Percentiles rank a stretch among this genome's conserved stretches.
These are phyloP conservation scores for Motacilla tschutschensis DNA, from an alignment of 2,113 vertebrate genomes.

Conservation along the genomic window DNA sequence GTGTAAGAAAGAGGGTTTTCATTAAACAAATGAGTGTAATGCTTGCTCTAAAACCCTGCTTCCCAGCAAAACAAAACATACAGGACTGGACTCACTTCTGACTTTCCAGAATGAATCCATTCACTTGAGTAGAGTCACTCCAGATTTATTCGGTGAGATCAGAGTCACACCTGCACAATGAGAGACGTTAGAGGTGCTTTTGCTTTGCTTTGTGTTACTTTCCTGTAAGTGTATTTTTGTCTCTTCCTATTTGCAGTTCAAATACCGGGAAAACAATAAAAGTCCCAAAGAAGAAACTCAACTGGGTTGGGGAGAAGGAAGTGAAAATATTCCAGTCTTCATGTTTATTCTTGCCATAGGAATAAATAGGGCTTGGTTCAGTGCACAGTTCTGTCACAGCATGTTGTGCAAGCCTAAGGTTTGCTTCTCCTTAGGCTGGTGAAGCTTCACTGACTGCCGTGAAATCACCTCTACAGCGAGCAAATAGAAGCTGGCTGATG, in stretches of 20 bases:
- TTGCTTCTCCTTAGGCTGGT: neutral
- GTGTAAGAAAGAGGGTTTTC: slow-evolving; percentile 56
- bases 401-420: neutral
- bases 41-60: slow-evolving; percentile 4
- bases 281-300: neutral
- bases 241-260: slow-evolving; percentile 8
- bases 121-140: neutral
- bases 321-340: slow-evolving; percentile 18
- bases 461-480: neutral
- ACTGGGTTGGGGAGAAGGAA: neutral
- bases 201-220: neutral
- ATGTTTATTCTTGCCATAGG: slow-evolving; percentile 12
- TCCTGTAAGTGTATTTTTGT: neutral
- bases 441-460: neutral
- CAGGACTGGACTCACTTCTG: neutral
- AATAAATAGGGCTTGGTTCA: neutral
- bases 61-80: slow-evolving; percentile 43
- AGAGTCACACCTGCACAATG: slow-evolving; percentile 3
- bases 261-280: slow-evolving; percentile 9
- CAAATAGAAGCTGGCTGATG: neutral
- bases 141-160: neutral
- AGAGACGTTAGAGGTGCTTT: neutral
- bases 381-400: neutral
- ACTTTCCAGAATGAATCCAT: slow-evolving; percentile 17
- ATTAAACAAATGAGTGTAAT: slow-evolving; percentile 21